A percentile compares a stretch with the other conserved stretches of the same genome.
phyloP scores from a whole-genome alignment of 2,113 vertebrate genomes.

The Indicator maculatus region DNA sequence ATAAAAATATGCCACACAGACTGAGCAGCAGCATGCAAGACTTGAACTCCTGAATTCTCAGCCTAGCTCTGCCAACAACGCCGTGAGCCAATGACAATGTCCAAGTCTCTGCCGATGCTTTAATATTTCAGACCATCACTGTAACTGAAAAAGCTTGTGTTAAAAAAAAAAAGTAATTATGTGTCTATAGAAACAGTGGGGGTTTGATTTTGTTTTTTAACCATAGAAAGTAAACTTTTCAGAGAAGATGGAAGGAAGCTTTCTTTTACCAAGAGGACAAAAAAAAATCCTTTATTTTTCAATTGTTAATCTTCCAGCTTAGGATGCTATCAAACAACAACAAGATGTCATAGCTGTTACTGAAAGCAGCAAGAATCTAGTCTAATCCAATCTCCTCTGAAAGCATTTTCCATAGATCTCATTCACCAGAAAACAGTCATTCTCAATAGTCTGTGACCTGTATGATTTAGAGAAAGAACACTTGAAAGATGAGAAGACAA shows the following conservation, averaged over 20 bases:
- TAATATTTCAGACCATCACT: background rate
- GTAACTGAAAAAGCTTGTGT: background rate
- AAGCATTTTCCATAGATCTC: background rate
- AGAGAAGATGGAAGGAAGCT: background rate
- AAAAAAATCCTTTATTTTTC: background rate
- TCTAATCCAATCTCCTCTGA: background rate
- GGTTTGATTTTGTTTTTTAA: fast-evolving
- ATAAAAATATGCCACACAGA: background rate
- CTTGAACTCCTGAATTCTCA: background rate
- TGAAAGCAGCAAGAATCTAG: background rate
- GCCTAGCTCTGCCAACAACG: background rate
- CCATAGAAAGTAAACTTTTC: background rate
- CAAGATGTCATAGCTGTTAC: background rate
- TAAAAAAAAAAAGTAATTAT: background rate
- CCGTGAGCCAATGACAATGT: fast-evolving
- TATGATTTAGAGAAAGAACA: background rate
- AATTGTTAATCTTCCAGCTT: background rate
- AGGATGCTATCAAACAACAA: background rate
- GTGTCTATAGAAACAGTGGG: background rate
- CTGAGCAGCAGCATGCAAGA: background rate
- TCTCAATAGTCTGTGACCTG: background rate
- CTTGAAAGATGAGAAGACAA: background rate
- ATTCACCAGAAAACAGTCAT: background rate
- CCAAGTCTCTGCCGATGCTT: background rate
- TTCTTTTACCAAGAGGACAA: background rate